Evolutionary conservation across 2,113 vertebrate genomes (phyloP).

Genomic region (Phyllostomus discolor): DNA sequence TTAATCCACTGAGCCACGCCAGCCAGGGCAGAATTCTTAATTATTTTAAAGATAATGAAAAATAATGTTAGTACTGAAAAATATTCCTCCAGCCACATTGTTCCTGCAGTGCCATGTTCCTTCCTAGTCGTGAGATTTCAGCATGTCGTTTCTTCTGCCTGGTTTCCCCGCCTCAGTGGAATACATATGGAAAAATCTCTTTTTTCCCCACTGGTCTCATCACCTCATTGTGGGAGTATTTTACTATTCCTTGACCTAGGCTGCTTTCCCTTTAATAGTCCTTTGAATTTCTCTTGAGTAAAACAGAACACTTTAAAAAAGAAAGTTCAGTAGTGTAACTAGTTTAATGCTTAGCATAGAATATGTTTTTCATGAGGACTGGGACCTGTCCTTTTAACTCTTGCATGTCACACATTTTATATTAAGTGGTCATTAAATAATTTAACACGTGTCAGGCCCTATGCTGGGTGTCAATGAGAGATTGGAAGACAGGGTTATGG

Average conservation of each 20-base stretch:
- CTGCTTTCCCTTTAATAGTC: not conserved
- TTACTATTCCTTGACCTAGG: not conserved
- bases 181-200: not conserved
- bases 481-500: not conserved
- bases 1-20: too few relatives aligned
- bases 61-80: not conserved
- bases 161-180: not conserved
- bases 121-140: not conserved
- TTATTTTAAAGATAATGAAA: not conserved
- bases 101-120: not conserved
- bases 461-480: not conserved
- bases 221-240: not conserved
- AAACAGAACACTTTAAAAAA: not conserved
- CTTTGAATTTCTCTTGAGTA: not conserved
- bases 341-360: not conserved
- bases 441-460: not conserved
- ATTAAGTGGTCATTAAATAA: not conserved
- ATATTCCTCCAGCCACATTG: not conserved
- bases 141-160: not conserved
- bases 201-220: not conserved
- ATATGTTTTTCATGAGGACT: not conserved
- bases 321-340: not conserved
- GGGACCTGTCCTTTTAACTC: not conserved
- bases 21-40: not conserved
- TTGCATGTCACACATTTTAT: not conserved